These are phyloP conservation scores for Griposia aprilina DNA, from an alignment of 2,888 invertebrate genomes.

Conservation along the genomic window DNA sequence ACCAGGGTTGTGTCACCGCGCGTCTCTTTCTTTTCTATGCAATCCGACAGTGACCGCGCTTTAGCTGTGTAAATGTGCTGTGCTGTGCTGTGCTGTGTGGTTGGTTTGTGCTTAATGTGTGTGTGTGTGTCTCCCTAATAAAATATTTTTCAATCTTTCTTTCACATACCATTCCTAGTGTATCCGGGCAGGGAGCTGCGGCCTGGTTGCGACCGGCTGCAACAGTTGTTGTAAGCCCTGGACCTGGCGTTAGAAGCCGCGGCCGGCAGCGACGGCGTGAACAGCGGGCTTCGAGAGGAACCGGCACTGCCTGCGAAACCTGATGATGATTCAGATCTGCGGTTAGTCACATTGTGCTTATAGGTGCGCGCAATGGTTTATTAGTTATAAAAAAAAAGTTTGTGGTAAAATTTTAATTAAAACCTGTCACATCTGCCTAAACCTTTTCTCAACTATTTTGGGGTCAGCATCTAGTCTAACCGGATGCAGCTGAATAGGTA, in stretches of 20 bases:
- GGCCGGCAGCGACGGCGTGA: conserved; percentile 43
- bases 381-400: too few species aligned
- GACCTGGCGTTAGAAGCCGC: conserved; percentile 30
- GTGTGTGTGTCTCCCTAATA: too few species aligned
- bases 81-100: too few species aligned
- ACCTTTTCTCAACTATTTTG: too few species aligned
- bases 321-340: not conserved
- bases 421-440: too few species aligned
- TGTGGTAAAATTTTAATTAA: not conserved
- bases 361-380: not conserved
- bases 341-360: not conserved
- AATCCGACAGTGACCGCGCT: too few species aligned
- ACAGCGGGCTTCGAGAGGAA: conserved; percentile 48
- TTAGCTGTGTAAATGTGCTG: too few species aligned
- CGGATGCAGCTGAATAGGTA: too few species aligned
- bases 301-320: conserved; percentile 23
- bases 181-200: conserved; percentile 30
- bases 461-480: too few species aligned
- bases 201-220: conserved; percentile 38
- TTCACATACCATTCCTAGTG: conserved; percentile 39
- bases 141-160: not conserved
- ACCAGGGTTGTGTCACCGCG: too few species aligned
- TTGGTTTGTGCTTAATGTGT: too few species aligned
- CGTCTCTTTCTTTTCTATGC: too few species aligned
- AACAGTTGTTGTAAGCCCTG: conserved; percentile 31